Evolutionary conservation across 2,888 invertebrate species (phyloP), one percentile per base, ranked within the genome.

Genomic region (Caenorhabditis zanzibari): DNA sequence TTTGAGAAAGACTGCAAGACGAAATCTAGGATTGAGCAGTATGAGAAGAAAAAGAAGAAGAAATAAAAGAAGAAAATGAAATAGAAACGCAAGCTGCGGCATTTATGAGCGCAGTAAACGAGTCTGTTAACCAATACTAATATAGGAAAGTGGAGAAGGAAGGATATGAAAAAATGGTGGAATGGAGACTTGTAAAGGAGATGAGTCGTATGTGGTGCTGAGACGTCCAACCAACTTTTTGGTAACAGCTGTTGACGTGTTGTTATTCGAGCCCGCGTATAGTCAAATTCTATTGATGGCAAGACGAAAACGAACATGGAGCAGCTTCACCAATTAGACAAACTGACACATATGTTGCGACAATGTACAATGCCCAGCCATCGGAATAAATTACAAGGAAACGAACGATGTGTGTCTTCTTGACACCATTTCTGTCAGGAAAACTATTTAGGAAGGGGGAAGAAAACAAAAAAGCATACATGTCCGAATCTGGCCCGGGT

Each of bases 281-380:
- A 73, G 80, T 80, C 80, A 52, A 73, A 73, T 80, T 73, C 38
- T 73, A 80, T 71, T 79, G 79, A 79, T 64, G 71, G n/a, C n/a
- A 52, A 35, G 49, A 26, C 49, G 7, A 7, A 38, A 38, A 38
- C 38, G 38, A 38, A 38, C 16, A 44, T 75, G 47, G 82, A 82
- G 82, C 72, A 68, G 82, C 77, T 77, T 82, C 82, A 77, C 68
- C 82, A 82, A 82, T 82, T 82, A 82, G 82, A 77, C 77, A 77
- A 77, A 74, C 81, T 71, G 73, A 73, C 82, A 82, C 82, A 82
- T 82, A 82, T 82, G 82, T 82, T 82, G 77, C 77, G 54, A 82
- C 68, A 77, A 82, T 82, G 71, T 82, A 80, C 80, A 80, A 80
- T 80, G 56, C 66, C 41, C 26, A n/a, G 59, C 56, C 58, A n/a